Percentiles rank a stretch among this genome's conserved stretches.
Conservation (phyloP, 2,888 invertebrate genomes). For the Zaprionus obscuricornis region DNA sequence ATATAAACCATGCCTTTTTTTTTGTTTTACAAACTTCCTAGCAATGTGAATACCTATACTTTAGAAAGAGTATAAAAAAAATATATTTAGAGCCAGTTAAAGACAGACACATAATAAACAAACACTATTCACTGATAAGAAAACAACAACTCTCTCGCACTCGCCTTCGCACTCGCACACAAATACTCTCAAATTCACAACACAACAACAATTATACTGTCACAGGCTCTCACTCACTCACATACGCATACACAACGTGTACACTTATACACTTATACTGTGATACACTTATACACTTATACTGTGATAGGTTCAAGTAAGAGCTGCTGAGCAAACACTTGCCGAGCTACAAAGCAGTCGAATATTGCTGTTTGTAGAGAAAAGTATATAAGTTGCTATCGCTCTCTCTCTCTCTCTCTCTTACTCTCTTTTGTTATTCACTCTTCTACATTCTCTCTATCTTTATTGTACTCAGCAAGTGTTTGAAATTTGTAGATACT, state of each 20-base stretch:
- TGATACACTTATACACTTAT: constrained; percentile 6
- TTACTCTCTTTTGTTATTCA: background rate
- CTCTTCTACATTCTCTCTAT: constrained; percentile 5
- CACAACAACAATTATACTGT: background rate
- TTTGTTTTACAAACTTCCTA: constrained; percentile 39
- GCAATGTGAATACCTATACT: constrained; percentile 24
- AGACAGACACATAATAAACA: constrained; percentile 42
- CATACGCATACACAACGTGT: background rate
- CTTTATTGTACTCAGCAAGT: constrained; percentile 25
- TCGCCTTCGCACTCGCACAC: no score
- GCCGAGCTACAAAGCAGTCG: constrained; percentile 45
- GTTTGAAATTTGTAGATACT: constrained; percentile 67
- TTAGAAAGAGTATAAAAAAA: constrained; percentile 41
- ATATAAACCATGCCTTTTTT: no score
- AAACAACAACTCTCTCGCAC: constrained; percentile 21
- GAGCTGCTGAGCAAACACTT: constrained; percentile 74
- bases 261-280: constrained; percentile 4
- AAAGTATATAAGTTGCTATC: constrained; percentile 50
- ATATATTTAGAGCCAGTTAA: constrained; percentile 27
- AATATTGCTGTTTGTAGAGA: constrained; percentile 60
- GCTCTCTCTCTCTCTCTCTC: background rate
- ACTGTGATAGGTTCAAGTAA: constrained; percentile 5
- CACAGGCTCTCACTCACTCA: background rate
- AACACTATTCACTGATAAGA: constrained; percentile 78
- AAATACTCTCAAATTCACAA: no score